Evolutionary conservation across 2,888 invertebrate genomes (phyloP), one percentile per base, ranked within the genome.

Genomic region (Bedellia somnulentella): DNA sequence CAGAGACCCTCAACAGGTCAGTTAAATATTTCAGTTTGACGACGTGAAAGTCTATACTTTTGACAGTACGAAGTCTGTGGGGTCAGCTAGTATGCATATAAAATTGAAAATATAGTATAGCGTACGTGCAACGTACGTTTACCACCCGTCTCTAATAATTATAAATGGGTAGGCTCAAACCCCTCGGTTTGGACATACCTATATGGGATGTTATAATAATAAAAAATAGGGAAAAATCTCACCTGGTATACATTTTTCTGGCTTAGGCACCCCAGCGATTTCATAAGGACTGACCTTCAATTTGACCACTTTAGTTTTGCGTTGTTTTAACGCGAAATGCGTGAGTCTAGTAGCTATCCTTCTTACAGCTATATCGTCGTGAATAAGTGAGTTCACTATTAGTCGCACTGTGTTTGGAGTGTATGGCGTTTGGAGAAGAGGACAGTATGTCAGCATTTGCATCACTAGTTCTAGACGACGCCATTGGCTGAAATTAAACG

Each of bases 401-500:
- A 85, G 79, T 15, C 77, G 71, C 2, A 89, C 83, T 0, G 84
- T 80, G 6, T 71, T 56, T 0, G 81, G 55, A 1, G 87, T 82
- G 54, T 85, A 85, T 4, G 67, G 59, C 1, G 83, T 78, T 52
- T 89, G 86, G 1, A 84, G 77, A 36, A 92, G 85, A 1, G 89
- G 81, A 33, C 92, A 71, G 45, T 82, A 78, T 2, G 80, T 79
- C 5, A 93, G 61, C 63, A 93, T 82, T 37, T 82, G 81, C 53
- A 90, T 80, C 1, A 86, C 86, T 56, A 92, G 80, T 39, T 85
- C 80, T 29, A 86, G 79, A 38, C 90, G 89, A 27, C 91, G 82
- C 94, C 94, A 93, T 52, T 89, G 89, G 13, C 87, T 86, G 39
- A 1, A 25, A n/a, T n/a, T n/a, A n/a, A n/a, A n/a, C n/a, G n/a